phyloP scores from a whole-genome alignment of 2,113 vertebrate genomes.

The Neomonachus schauinslandi region DNA sequence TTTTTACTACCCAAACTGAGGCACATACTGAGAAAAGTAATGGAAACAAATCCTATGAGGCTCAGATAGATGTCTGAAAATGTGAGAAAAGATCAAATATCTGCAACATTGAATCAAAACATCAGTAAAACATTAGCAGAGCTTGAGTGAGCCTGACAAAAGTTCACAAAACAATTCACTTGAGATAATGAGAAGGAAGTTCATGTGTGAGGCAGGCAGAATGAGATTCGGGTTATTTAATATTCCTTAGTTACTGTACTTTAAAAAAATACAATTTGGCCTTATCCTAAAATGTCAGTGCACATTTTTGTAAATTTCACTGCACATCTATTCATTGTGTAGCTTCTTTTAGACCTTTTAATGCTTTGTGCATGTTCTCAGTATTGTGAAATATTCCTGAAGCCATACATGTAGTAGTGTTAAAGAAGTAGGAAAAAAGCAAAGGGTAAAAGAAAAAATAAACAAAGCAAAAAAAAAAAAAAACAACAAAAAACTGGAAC shows the following conservation, averaged over 20 bases:
- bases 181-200: constrained; percentile 64
- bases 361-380: background rate
- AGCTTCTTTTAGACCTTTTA: constrained; percentile 52
- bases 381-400: constrained; percentile 45
- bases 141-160: constrained; percentile 46
- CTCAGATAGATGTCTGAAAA: constrained; percentile 50
- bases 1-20: background rate
- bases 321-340: constrained; percentile 56
- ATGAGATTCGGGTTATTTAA: constrained; percentile 59
- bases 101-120: constrained; percentile 47
- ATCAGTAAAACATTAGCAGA: constrained; percentile 57
- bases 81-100: constrained; percentile 59
- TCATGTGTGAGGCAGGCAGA: constrained; percentile 52
- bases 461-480: background rate
- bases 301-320: constrained; percentile 77
- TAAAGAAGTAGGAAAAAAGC: constrained; percentile 24
- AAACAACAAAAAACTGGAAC: background rate
- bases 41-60: background rate
- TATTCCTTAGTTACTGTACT: constrained; percentile 59
- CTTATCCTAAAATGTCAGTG: constrained; percentile 74
- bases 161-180: constrained; percentile 62
- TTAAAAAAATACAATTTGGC: constrained; percentile 47
- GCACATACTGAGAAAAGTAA: constrained; percentile 14
- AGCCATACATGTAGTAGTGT: background rate
- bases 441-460: background rate